Evolutionary conservation across 2,797 vertebrate genomes (phyloP).

Genomic region (Aythya fuligula): DNA sequence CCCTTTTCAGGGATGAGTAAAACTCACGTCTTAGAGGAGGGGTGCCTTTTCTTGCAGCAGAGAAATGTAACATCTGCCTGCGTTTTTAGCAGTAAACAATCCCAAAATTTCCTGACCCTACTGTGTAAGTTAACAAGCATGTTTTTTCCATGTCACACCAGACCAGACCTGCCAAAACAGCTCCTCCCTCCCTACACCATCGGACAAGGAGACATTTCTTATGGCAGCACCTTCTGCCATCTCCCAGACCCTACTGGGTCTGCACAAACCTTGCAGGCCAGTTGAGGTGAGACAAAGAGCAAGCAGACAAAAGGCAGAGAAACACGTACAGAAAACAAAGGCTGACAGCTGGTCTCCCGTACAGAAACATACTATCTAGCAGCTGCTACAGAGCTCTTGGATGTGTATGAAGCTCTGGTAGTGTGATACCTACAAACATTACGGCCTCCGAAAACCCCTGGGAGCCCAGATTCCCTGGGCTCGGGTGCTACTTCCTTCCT

Average conservation of each 20-base stretch:
- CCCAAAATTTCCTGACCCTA: neutral
- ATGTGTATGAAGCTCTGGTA: neutral
- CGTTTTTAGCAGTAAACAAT: neutral
- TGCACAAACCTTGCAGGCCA: fast-evolving
- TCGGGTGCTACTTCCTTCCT: neutral
- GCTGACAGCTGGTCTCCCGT: neutral
- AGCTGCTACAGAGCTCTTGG: neutral
- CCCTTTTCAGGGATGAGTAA: neutral
- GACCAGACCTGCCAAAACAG: neutral
- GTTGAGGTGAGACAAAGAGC: neutral
- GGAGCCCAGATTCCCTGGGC: fast-evolving
- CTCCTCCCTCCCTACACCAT: neutral
- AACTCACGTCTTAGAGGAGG: neutral
- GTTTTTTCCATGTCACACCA: neutral
- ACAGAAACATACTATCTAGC: neutral
- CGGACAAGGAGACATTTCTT: neutral
- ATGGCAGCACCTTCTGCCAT: neutral
- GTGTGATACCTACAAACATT: neutral
- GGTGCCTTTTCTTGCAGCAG: neutral
- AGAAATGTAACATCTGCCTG: neutral
- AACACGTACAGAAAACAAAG: fast-evolving
- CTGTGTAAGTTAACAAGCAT: neutral
- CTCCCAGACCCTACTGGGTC: neutral
- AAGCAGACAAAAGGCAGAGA: neutral
- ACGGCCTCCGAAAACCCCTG: fast-evolving